A percentile compares a stretch with the other conserved stretches of the same genome.
Conservation (phyloP, 2,797 vertebrate species). For the Hoplostethus atlanticus region DNA sequence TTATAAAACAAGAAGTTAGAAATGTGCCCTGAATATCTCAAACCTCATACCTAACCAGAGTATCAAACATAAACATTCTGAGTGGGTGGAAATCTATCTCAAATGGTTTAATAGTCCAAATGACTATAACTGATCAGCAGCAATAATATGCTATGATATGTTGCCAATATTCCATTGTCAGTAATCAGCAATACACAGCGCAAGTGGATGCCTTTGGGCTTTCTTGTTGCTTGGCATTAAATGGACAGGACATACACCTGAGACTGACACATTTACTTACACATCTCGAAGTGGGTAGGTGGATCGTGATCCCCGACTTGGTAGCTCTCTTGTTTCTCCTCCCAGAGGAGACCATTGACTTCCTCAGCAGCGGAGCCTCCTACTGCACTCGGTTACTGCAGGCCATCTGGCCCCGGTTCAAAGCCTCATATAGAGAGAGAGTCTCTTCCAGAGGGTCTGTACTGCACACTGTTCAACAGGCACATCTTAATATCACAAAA, state of each 20-base stretch:
- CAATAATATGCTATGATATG: neutral
- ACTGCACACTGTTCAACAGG: constrained; percentile 45
- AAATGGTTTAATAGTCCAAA: too few species aligned
- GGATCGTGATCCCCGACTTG: constrained; percentile 37
- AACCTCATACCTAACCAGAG: too few species aligned
- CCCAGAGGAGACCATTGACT: constrained; percentile 63
- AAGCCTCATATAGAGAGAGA: constrained; percentile 39
- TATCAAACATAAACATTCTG: too few species aligned
- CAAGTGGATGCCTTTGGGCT: constrained; percentile 3
- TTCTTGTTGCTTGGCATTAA: constrained; percentile 32
- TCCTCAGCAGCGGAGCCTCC: constrained; percentile 56
- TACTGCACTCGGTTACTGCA: constrained; percentile 60
- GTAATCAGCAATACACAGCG: constrained; percentile 11
- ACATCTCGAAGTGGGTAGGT: constrained; percentile 41
- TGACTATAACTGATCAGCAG: neutral
- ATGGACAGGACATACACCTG: constrained; percentile 22
- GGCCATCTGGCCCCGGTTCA: constrained; percentile 69
- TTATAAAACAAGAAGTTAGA: neutral
- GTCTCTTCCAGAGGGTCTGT: constrained; percentile 55
- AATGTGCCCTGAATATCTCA: neutral
- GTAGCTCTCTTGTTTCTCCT: constrained; percentile 56
- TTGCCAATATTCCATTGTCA: neutral
- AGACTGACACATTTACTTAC: constrained; percentile 47
- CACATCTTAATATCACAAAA: constrained; percentile 52
- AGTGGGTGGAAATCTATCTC: too few species aligned